Conservation (phyloP, 1,140 invertebrate genomes). For the Trichogramma pretiosum region DNA sequence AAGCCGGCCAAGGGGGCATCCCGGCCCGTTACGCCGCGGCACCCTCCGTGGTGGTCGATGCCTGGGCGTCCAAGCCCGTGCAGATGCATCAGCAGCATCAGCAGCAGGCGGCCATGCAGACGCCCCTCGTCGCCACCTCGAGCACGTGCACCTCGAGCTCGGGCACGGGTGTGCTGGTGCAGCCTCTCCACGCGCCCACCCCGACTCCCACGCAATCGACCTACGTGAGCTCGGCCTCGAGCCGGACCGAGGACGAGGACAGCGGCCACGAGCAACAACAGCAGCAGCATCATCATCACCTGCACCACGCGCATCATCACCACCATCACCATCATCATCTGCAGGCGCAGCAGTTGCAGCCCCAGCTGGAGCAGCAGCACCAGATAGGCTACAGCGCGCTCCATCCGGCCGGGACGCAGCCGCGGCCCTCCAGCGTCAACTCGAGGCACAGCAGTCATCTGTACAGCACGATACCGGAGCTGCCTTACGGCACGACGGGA, state of each 20-base stretch:
- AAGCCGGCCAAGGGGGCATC: conserved; percentile 37
- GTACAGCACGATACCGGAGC: conserved; percentile 50
- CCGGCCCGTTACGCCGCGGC: conserved; percentile 50
- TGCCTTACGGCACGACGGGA: conserved; percentile 24
- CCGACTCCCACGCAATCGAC: conserved; percentile 56
- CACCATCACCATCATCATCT: conserved; percentile 40
- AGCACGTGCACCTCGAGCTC: conserved; percentile 27
- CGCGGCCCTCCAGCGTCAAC: conserved; percentile 38
- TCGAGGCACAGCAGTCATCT: conserved; percentile 44
- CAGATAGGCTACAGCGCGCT: conserved; percentile 36
- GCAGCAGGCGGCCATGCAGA: conserved; percentile 43
- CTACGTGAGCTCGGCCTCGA: conserved; percentile 55
- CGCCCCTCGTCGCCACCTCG: conserved; percentile 47
- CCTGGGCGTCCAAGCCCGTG: conserved; percentile 44
- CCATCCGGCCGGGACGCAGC: conserved; percentile 29
- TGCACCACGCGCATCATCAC: conserved; percentile 23
- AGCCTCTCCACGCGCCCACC: conserved; percentile 43
- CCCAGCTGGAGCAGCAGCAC: conserved; percentile 22
- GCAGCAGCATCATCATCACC: conserved; percentile 37
- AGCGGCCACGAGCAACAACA: conserved; percentile 48
- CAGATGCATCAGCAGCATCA: conserved; percentile 25
- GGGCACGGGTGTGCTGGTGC: conserved; percentile 46
- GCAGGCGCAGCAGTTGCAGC: background rate
- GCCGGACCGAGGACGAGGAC: conserved; percentile 52
- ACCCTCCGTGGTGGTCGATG: conserved; percentile 46